These are phyloP conservation scores for Scophthalmus maximus DNA, from an alignment of 2,113 vertebrate species.

Conservation along the genomic window DNA sequence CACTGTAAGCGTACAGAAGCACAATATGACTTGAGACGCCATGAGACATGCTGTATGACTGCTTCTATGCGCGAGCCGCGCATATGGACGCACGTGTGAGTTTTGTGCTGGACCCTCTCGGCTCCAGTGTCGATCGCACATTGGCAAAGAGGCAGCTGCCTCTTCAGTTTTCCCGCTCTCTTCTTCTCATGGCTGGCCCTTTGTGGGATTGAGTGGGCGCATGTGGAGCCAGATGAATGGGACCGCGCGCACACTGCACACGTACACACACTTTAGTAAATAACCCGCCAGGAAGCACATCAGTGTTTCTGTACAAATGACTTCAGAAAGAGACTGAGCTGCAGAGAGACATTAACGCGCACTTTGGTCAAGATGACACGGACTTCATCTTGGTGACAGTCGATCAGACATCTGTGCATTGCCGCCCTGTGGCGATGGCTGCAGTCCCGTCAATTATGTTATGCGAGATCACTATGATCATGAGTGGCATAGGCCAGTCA, in stretches of 20 bases:
- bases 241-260: constrained; percentile 45
- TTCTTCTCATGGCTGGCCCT: constrained; percentile 72
- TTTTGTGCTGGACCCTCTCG: constrained; percentile 75
- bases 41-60: constrained; percentile 16
- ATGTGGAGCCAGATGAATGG: constrained; percentile 82
- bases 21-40: constrained; percentile 1
- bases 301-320: constrained; percentile 75
- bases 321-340: constrained; percentile 59
- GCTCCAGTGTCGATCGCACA: constrained; percentile 68
- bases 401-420: constrained; percentile 78
- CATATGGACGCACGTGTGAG: constrained; percentile 74
- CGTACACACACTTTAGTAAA: constrained; percentile 72
- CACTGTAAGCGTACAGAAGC: constrained; percentile 9
- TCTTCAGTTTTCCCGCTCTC: constrained; percentile 76
- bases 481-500: constrained; percentile 69
- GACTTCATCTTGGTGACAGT: constrained; percentile 62
- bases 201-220: constrained; percentile 79
- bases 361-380: constrained; percentile 72
- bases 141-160: constrained; percentile 81
- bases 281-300: constrained; percentile 79
- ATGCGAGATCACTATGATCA: constrained; percentile 65
- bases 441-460: constrained; percentile 76
- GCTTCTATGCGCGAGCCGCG: constrained; percentile 30
- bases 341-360: constrained; percentile 61
- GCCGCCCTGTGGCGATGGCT: constrained; percentile 68